Conservation (phyloP, 2,797 vertebrate genomes). For the Tachyglossus aculeatus region DNA sequence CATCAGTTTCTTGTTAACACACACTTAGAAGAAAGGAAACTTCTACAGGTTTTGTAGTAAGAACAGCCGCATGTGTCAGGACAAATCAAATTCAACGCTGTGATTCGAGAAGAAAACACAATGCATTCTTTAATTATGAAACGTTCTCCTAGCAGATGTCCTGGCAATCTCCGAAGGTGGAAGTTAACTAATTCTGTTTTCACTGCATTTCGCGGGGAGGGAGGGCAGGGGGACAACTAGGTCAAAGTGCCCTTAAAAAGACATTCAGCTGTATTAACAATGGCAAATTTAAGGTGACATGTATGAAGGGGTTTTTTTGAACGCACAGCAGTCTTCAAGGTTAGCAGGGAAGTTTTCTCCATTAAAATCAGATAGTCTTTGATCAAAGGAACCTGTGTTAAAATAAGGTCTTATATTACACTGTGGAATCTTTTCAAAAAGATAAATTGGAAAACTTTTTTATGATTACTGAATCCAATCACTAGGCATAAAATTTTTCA, state of each 20-base stretch:
- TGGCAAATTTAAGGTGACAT: no score
- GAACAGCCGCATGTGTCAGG: slow-evolving; percentile 17
- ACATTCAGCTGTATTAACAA: not conserved
- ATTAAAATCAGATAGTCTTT: no score
- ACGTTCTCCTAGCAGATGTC: slow-evolving; percentile 13
- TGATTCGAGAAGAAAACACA: slow-evolving; percentile 27
- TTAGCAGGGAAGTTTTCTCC: no score
- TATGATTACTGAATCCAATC: no score
- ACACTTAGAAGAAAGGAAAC: not conserved
- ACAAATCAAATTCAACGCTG: slow-evolving; percentile 16
- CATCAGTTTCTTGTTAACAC: slow-evolving; percentile 13
- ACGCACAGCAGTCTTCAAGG: no score
- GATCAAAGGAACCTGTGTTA: no score
- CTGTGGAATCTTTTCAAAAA: no score
- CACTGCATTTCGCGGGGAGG: not conserved
- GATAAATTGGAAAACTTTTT: no score
- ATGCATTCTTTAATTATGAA: slow-evolving; percentile 28
- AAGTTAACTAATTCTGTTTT: slow-evolving; percentile 1
- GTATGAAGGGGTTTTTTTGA: no score
- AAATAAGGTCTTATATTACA: no score
- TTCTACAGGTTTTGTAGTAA: not conserved
- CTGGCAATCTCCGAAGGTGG: not conserved
- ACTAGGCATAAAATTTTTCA: no score
- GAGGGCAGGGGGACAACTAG: not conserved
- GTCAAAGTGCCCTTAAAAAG: not conserved